phyloP scores from a whole-genome alignment of 2,113 vertebrate genomes.

The Drymodes brunneopygia region DNA sequence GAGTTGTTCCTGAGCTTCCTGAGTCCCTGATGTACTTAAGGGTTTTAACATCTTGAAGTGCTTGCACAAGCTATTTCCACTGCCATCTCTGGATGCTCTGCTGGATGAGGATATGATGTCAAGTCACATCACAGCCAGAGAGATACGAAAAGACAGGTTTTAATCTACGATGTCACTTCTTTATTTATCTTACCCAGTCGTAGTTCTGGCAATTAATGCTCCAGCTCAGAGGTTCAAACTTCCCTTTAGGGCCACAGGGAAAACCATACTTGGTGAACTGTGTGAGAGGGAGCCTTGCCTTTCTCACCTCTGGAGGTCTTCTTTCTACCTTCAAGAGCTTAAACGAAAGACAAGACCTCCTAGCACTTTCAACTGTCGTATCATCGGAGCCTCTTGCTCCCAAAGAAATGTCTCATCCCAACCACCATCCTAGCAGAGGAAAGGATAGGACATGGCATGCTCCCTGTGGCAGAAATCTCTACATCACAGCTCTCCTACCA shows the following conservation, averaged over 20 bases:
- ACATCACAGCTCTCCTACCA: background rate
- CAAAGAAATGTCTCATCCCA: background rate
- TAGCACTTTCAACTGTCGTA: background rate
- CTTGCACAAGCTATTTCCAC: background rate
- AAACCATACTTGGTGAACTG: background rate
- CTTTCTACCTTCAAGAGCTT: background rate
- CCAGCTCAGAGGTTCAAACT: background rate
- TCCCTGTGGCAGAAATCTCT: background rate
- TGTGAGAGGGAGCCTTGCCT: background rate
- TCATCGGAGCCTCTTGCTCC: background rate
- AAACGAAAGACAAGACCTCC: background rate
- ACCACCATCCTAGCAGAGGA: background rate
- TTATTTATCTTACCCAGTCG: background rate
- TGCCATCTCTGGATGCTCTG: background rate
- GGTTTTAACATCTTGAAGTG: background rate
- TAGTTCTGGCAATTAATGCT: slow-evolving; percentile 7
- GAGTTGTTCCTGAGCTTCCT: background rate
- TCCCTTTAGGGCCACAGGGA: background rate
- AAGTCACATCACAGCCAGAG: slow-evolving; percentile 25
- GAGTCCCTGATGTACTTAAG: background rate
- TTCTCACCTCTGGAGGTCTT: background rate
- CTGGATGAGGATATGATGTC: slow-evolving; percentile 19
- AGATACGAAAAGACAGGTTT: slow-evolving; percentile 50
- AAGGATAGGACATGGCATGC: background rate
- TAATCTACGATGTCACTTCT: slow-evolving; percentile 24